Conservation (phyloP, 1,140 invertebrate genomes). For the Arion vulgaris region DNA sequence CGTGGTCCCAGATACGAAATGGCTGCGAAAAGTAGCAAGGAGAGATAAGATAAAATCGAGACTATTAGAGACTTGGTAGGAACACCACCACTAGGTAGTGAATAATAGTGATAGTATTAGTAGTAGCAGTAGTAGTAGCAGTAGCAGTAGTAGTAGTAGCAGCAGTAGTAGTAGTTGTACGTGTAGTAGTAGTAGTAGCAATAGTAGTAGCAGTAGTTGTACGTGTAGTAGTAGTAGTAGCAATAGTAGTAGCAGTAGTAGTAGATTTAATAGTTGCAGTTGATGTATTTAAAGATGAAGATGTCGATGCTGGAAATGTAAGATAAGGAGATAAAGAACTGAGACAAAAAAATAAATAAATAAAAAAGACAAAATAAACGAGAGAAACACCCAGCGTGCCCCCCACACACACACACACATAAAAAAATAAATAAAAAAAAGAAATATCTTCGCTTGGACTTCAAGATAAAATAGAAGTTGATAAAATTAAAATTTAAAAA, state of each 20-base stretch:
- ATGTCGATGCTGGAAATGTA: too few species aligned
- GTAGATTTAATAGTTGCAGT: neutral
- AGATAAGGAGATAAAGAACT: too few species aligned
- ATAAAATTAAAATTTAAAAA: neutral
- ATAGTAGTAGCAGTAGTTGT: neutral
- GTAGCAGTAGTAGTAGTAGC: constrained; percentile 11
- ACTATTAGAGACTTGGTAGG: too few species aligned
- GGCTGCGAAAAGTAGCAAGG: too few species aligned
- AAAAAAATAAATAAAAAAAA: neutral
- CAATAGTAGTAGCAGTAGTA: neutral
- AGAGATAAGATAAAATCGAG: too few species aligned
- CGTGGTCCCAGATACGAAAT: too few species aligned
- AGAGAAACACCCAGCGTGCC: neutral
- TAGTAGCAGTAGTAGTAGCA: constrained; percentile 12
- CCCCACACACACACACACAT: too few species aligned
- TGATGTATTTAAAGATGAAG: neutral
- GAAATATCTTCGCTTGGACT: too few species aligned
- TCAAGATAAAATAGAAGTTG: too few species aligned
- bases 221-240: neutral
- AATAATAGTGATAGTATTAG: constrained; percentile 4
- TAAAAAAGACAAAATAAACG: neutral
- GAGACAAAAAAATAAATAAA: neutral
- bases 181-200: neutral
- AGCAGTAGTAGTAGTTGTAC: neutral
- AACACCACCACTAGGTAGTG: too few species aligned